Conservation (phyloP, 2,113 vertebrate species). For the chimpanzee (Pan troglodytes) region DNA sequence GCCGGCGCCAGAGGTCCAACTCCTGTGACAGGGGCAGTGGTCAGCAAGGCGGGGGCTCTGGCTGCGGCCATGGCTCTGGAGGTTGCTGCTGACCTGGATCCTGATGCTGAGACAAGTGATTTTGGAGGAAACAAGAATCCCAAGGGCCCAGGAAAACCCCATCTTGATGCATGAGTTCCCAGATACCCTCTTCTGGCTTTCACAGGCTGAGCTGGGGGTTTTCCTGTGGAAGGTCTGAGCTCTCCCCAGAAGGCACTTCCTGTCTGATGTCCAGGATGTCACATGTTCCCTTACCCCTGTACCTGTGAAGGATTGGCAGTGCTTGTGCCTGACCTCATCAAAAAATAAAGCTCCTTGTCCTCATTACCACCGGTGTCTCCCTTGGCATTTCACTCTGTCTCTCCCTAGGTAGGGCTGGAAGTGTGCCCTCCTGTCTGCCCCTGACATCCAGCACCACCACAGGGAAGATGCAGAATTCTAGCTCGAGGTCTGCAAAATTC, state of each 20-base stretch:
- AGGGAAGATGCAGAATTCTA: not conserved
- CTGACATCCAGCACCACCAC: too few relatives aligned
- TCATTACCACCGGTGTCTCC: not conserved
- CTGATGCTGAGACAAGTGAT: fast-evolving
- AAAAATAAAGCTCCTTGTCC: slow-evolving; percentile 33
- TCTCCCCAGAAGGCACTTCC: too few relatives aligned
- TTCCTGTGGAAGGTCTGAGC: fast-evolving
- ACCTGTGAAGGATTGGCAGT: not conserved
- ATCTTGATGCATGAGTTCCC: fast-evolving
- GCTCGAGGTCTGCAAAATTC: not conserved
- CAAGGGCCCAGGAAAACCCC: not conserved
- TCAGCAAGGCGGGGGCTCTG: not conserved
- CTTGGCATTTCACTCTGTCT: not conserved
- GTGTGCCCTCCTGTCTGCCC: not conserved
- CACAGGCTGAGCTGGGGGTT: not conserved
- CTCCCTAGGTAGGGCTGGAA: too few relatives aligned
- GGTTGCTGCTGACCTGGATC: not conserved
- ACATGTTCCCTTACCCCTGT: fast-evolving
- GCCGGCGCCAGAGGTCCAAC: not conserved
- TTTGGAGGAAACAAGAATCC: not conserved
- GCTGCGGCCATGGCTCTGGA: not conserved
- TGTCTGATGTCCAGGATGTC: too few relatives aligned
- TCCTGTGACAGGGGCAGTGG: not conserved
- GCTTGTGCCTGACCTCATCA: not conserved
- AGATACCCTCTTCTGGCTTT: fast-evolving